phyloP scores from a whole-genome alignment of 2,797 vertebrate genomes.

The Malurus splendens region DNA sequence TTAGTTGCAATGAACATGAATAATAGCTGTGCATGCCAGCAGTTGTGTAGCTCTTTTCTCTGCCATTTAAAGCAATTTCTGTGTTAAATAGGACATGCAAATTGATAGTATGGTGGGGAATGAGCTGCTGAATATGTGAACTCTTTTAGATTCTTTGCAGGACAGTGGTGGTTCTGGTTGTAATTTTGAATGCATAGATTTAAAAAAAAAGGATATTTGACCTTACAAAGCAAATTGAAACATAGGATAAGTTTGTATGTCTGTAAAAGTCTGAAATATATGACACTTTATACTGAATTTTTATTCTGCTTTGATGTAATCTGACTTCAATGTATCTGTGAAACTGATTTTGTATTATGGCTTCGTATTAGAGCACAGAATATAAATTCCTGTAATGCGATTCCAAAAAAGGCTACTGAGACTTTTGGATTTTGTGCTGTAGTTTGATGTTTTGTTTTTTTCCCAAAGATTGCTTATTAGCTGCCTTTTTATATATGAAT shows the following conservation, averaged over 20 bases:
- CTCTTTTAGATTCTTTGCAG: neutral
- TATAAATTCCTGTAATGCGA: neutral
- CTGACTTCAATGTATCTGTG: neutral
- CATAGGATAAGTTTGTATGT: neutral
- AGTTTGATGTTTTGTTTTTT: neutral
- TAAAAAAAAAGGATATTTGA: neutral
- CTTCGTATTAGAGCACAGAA: neutral
- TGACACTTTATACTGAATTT: neutral
- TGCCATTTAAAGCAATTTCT: slow-evolving; percentile 20
- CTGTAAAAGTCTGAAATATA: neutral
- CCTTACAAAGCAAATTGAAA: neutral
- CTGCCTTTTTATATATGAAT: neutral
- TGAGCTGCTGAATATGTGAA: neutral
- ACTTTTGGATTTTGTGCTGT: neutral
- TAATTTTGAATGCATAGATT: neutral
- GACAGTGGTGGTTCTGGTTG: neutral
- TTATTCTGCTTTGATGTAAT: neutral
- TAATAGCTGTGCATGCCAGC: neutral
- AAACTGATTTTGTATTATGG: neutral
- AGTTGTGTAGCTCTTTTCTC: slow-evolving; percentile 21
- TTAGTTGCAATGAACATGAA: neutral
- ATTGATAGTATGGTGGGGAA: neutral
- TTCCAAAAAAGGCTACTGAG: neutral
- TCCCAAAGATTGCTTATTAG: neutral
- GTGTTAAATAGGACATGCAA: slow-evolving; percentile 21